phyloP scores from a whole-genome alignment of 1,140 invertebrate genomes.

The Neodiprion pinetum region DNA sequence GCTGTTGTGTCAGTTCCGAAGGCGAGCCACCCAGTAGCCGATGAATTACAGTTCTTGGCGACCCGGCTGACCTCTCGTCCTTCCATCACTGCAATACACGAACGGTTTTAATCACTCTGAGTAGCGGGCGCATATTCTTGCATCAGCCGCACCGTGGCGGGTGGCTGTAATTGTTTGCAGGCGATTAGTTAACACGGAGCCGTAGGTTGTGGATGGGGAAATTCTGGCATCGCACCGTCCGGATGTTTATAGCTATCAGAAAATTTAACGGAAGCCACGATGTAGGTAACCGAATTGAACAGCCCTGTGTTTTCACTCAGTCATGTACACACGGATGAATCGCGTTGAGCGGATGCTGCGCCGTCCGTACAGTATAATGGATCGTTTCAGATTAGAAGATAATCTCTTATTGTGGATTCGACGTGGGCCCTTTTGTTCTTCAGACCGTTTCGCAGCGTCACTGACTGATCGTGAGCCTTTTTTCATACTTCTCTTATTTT shows the following conservation, averaged over 20 bases:
- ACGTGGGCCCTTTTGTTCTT: neutral
- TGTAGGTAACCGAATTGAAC: neutral
- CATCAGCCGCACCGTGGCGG: neutral
- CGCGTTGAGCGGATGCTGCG: neutral
- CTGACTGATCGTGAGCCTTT: neutral
- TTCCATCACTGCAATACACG: neutral
- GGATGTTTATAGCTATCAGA: neutral
- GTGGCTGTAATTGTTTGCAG: conserved; percentile 8
- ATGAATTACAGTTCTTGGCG: neutral
- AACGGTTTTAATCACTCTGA: conserved; percentile 8
- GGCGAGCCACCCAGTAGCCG: neutral
- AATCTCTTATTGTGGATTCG: neutral
- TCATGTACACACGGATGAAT: neutral
- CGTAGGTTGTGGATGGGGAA: neutral
- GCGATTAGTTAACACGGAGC: conserved; percentile 5
- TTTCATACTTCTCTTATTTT: neutral
- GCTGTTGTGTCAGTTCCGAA: neutral
- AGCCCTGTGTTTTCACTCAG: neutral
- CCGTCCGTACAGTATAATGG: neutral
- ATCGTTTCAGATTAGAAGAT: conserved; percentile 3
- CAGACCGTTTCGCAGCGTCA: neutral
- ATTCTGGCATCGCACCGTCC: neutral
- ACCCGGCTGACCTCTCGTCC: neutral
- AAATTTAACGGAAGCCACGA: neutral
- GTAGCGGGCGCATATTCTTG: conserved; percentile 11